Base-by-base conservation (phyloP, 1,140 invertebrate genomes). In the Stegodyphus dumicola region DNA sequence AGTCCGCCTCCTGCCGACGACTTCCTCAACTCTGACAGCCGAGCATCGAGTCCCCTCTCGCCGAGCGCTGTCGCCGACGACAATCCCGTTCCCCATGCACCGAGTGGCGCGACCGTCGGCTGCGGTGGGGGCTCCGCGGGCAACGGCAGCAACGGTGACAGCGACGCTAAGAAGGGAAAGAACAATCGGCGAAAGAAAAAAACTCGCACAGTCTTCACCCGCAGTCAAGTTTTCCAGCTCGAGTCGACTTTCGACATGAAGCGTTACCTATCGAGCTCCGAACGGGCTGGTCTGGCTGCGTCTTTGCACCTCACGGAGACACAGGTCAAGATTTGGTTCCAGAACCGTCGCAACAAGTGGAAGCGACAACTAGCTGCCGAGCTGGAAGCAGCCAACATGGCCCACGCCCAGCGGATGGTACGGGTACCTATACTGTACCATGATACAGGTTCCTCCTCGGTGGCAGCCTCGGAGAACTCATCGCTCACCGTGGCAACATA, bases 211-310 rank as follows among this genome's bases (percentile, higher is more conserved):
- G 98, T 99, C 1, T 99, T 99, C 92, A 99, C 97, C 0, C 92
- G 98, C 64, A 93, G 91, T 89, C 93, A 93, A 88, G 97, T 99
- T 0, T 99, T 98, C 90, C 98, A 99, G 90, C 91, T 99, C 81
- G 98, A 99, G 90, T 98, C 96, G 6, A 99, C 97, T 0, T 99
- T 99, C 90, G 98, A 99, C 90, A 95, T 98, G 93, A 99, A 99
- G 90, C 93, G 98, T 11, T 99, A 99, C 90, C 92, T 99, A 49
- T 99, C 97, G 84, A 98, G 96, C 85, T 97, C 97, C 6, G 98
- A 99, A 90, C 92, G 98, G 15, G 97, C 98, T 0, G 96, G 96
- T 0, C 91, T 99, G 6, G 98, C 98, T 0, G 96, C 96, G 0
- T 98, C 96, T 7, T 91, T 99, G 5, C 96, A 98, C 87, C 90